Conservation (phyloP, 2,888 invertebrate genomes). For the Eupithecia centaureata region DNA sequence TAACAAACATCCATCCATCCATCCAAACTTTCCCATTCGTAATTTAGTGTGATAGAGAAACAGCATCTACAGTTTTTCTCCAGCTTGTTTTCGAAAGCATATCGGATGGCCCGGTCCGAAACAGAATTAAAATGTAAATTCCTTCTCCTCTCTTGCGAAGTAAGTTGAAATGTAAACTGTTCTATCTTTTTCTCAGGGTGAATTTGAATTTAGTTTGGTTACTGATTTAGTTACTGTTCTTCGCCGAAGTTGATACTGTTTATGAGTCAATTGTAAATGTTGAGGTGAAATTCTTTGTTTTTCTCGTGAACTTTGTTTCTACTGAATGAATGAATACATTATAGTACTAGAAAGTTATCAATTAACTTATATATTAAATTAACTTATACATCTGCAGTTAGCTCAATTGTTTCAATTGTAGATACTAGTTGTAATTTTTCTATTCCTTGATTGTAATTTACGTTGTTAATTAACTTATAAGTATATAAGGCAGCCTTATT, state of each 20-base stretch:
- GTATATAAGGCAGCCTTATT: no score
- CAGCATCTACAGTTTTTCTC: neutral
- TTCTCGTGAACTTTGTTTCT: neutral
- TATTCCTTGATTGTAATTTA: no score
- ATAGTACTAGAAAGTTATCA: no score
- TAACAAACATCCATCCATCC: no score
- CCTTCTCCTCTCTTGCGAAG: constrained; percentile 43
- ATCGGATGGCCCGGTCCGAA: constrained; percentile 40
- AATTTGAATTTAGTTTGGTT: constrained; percentile 22
- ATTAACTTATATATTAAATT: no score
- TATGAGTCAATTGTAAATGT: neutral
- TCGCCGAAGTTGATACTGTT: constrained; percentile 5
- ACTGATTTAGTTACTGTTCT: constrained; percentile 25
- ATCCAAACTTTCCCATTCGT: no score
- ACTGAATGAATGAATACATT: no score
- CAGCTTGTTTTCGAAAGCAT: constrained; percentile 12
- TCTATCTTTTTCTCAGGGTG: neutral
- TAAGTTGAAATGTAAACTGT: constrained; percentile 14
- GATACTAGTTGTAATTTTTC: no score
- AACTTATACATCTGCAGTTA: no score
- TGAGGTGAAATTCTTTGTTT: neutral
- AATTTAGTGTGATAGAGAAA: no score
- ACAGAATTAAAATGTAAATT: constrained; percentile 72
- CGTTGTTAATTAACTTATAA: no score
- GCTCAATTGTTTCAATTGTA: no score